Evolutionary conservation across 53 echinoderm and acorn worm species (phyloP), one percentile per base, ranked within the genome.

Genomic region (Paracentrotus lividus): DNA sequence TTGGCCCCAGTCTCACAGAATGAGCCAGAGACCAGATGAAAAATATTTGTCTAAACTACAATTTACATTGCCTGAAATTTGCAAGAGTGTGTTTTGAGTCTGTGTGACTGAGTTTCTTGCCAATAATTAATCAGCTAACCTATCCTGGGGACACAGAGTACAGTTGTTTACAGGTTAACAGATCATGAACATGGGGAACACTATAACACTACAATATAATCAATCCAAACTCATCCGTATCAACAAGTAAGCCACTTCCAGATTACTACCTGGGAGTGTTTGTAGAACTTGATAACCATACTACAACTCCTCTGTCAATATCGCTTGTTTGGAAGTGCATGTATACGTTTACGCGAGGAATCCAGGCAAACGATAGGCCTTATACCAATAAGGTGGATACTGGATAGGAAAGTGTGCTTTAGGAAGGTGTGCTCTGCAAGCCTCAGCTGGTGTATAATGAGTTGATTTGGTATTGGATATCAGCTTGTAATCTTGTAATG

Each of bases 181-280:
- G 18, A 67, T 33, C 1, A 27, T 27, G 33, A 67, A 31, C 72
- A 72, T 14, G 40, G 21, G 18, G 40, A 38, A 5, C 40, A 38
- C 72, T 72, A 20, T 40, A 32, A 7, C 45, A 26, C 24, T 24
- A 20, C 26, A 81, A 27, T 86, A 56, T 7, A 55, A 86, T 32
- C 34, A 20, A 56, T 86, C 54, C 56, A n/a, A n/a, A 44, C 54
- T 34, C 38, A 32, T n/a, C n/a, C n/a, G 56, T 3, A 54, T 86
- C 86, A 86, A 86, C 86, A 86, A 53, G 86, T 86, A 56, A 34
- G 33, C 86, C 86, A 54, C 33, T 29, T 86, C 27, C 52, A 85
- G 27, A 34, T 54, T 54, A 36, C 57, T 56, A 27, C 55, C 4
- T 54, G 86, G 86, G 26, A 56, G 86, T 34, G 36, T 56, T 81